These are phyloP conservation scores for Dione juno DNA, from an alignment of 2,888 invertebrate genomes.

Conservation along the genomic window DNA sequence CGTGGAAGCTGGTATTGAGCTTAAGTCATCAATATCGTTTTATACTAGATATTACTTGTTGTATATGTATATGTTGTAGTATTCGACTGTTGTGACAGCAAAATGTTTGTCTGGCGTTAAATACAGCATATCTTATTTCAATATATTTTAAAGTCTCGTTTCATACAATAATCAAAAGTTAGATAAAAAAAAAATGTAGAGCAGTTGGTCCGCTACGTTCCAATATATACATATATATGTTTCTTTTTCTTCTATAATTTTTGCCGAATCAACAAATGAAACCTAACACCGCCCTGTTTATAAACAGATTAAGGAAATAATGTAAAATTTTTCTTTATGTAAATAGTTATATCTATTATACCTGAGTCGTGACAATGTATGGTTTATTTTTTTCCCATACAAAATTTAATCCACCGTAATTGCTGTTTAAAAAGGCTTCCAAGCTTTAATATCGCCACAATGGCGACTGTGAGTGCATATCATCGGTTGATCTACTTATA, in stretches of 20 bases:
- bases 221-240: too few species aligned
- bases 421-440: background rate
- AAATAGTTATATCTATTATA: background rate
- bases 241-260: too few species aligned
- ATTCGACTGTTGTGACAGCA: background rate
- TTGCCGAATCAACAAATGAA: too few species aligned
- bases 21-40: slow-evolving; percentile 68
- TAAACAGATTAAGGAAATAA: too few species aligned
- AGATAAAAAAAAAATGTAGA: too few species aligned
- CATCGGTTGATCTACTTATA: background rate
- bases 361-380: background rate
- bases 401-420: background rate
- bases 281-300: too few species aligned
- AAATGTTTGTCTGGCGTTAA: background rate
- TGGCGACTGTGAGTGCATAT: background rate
- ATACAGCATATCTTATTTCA: background rate
- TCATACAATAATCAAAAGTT: too few species aligned
- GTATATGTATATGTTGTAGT: too few species aligned
- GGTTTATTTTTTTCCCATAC: background rate
- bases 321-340: too few species aligned
- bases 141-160: too few species aligned
- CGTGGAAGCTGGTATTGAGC: slow-evolving; percentile 57
- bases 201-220: too few species aligned
- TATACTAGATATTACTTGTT: slow-evolving; percentile 39
- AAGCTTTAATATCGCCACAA: background rate